A percentile compares a stretch with the other conserved stretches of the same genome.
These are phyloP conservation scores for Drosophila neonasuta DNA, from an alignment of 2,888 invertebrate species.

Conservation along the genomic window DNA sequence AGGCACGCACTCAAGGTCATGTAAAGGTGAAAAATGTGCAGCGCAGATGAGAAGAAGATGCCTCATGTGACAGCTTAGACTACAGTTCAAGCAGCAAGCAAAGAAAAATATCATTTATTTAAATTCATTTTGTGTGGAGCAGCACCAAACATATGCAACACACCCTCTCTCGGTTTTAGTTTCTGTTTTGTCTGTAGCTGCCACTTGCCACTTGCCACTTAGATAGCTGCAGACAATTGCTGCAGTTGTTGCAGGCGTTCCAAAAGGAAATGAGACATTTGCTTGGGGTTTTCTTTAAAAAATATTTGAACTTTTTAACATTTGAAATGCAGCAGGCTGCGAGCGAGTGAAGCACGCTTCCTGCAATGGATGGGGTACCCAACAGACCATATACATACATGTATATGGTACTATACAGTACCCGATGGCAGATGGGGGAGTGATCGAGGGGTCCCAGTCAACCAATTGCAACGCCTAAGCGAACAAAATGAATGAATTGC, in stretches of 20 bases:
- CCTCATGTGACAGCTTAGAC: slow-evolving; percentile 25
- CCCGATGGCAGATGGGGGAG: slow-evolving; percentile 4
- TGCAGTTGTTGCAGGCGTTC: slow-evolving; percentile 48
- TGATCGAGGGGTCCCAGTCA: slow-evolving; percentile 32
- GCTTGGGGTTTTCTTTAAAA: slow-evolving; percentile 57
- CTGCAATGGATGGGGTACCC: slow-evolving; percentile 7
- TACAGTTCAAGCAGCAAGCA: slow-evolving; percentile 35
- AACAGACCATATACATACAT: no score
- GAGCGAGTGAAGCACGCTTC: slow-evolving; percentile 61
- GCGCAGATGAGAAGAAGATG: slow-evolving; percentile 56
- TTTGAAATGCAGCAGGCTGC: slow-evolving; percentile 66
- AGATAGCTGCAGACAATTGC: slow-evolving; percentile 59
- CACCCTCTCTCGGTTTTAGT: slow-evolving; percentile 1
- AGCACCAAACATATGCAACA: slow-evolving; percentile 49
- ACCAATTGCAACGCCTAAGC: slow-evolving; percentile 57
- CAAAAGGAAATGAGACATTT: slow-evolving; percentile 75
- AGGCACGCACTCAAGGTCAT: slow-evolving; percentile 69
- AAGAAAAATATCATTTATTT: slow-evolving; percentile 63
- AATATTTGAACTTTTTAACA: slow-evolving; percentile 76
- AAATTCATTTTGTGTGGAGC: slow-evolving; percentile 49
- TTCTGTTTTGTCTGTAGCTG: background rate
- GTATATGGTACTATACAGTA: background rate
- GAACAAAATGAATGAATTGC: slow-evolving; percentile 68
- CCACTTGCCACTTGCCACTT: slow-evolving; percentile 34
- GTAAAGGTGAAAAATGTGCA: slow-evolving; percentile 77